These are phyloP conservation scores for Charanyca ferruginea DNA, from an alignment of 2,888 invertebrate genomes.

Conservation along the genomic window DNA sequence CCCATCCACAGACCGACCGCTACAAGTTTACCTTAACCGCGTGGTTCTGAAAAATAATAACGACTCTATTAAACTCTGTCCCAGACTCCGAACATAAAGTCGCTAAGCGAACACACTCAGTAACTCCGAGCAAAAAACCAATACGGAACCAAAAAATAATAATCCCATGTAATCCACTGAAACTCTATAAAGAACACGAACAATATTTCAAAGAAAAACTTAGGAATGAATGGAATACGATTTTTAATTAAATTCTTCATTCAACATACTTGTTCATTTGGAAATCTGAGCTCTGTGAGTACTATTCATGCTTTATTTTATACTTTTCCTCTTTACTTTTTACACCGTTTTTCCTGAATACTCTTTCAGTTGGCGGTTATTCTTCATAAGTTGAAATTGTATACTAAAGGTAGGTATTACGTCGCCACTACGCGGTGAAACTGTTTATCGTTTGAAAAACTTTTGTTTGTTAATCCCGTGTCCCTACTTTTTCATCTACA, in stretches of 20 bases:
- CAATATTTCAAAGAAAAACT: conserved; percentile 49
- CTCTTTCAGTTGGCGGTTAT: conserved; percentile 25
- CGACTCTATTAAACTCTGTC: not conserved
- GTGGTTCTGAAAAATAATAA: not conserved
- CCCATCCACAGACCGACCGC: too few species aligned
- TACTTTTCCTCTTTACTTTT: conserved; percentile 40
- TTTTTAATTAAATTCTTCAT: conserved; percentile 65
- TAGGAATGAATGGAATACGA: conserved; percentile 61
- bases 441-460: conserved; percentile 27
- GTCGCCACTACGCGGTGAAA: conserved; percentile 5
- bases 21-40: too few species aligned
- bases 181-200: conserved; percentile 45
- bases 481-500: conserved; percentile 43
- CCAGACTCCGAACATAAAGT: conserved; percentile 13
- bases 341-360: conserved; percentile 23
- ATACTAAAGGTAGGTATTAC: conserved; percentile 18
- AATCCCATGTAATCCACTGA: conserved; percentile 27
- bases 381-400: conserved; percentile 33
- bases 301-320: conserved; percentile 53
- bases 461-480: conserved; percentile 41
- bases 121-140: conserved; percentile 31
- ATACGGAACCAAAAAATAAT: conserved; percentile 29
- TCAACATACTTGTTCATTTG: conserved; percentile 65
- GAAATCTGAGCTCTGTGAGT: conserved; percentile 54
- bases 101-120: conserved; percentile 2